These are phyloP conservation scores for Arizona elegans DNA, from an alignment of 2,113 vertebrate species.

Conservation along the genomic window DNA sequence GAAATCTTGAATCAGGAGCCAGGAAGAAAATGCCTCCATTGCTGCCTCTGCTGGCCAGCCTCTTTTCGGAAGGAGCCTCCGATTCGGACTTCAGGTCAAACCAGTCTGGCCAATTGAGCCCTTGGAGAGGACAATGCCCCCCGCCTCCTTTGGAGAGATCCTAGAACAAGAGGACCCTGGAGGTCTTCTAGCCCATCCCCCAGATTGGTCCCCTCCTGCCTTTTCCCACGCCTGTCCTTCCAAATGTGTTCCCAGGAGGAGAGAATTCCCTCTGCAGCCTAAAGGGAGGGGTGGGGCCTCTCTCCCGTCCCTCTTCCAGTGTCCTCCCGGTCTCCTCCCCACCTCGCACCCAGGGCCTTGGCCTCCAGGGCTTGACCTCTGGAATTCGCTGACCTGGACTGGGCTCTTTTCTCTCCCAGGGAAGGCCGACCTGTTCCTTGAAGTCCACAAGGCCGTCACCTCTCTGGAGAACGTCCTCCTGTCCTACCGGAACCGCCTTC, in stretches of 20 bases:
- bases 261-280: background rate
- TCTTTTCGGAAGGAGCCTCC: background rate
- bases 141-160: background rate
- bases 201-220: background rate
- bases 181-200: background rate
- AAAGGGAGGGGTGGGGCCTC: background rate
- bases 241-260: background rate
- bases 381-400: rapidly evolving
- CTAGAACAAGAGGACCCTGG: no score
- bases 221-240: background rate
- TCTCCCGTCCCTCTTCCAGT: background rate
- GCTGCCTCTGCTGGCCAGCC: background rate
- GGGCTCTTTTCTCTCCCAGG: background rate
- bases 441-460: conserved; percentile 76
- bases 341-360: no score
- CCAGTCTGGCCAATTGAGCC: background rate
- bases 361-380: background rate
- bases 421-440: conserved; percentile 63
- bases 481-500: conserved; percentile 67
- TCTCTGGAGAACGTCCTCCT: conserved; percentile 79
- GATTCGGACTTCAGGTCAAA: background rate
- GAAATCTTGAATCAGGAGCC: background rate
- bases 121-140: background rate
- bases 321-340: no score
- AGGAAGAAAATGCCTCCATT: background rate